phyloP scores from a whole-genome alignment of 2,797 vertebrate genomes.

The Neosilurus hyrtlii region DNA sequence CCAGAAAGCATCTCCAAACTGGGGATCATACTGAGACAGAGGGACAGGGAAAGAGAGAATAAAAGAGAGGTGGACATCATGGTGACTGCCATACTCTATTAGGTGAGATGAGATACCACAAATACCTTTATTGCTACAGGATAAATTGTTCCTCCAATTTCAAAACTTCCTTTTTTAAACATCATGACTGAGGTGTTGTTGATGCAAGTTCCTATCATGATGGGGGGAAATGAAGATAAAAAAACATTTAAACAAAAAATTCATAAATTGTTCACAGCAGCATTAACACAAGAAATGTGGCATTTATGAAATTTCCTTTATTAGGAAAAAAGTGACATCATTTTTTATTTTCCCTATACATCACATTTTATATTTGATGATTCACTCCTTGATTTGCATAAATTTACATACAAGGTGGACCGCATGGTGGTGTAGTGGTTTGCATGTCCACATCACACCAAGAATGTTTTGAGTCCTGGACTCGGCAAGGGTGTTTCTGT shows the following conservation, averaged over 20 bases:
- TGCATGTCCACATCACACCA: too few species aligned
- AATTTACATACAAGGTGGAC: background rate
- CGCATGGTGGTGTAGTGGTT: too few species aligned
- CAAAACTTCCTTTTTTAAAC: conserved; percentile 99
- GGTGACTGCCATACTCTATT: background rate
- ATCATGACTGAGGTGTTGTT: conserved; percentile 99
- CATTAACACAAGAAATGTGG: background rate
- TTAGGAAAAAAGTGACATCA: background rate
- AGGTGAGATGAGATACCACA: background rate
- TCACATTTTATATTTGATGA: background rate
- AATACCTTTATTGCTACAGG: conserved; percentile 93
- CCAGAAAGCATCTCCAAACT: conserved; percentile 95
- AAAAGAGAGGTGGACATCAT: background rate
- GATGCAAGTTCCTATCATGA: conserved; percentile 88
- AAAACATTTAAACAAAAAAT: background rate
- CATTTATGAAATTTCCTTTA: too few species aligned
- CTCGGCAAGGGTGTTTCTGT: too few species aligned
- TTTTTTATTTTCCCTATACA: too few species aligned
- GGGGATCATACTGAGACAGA: conserved; percentile 84
- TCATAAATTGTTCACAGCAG: background rate
- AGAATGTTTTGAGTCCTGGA: too few species aligned
- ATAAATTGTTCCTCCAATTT: conserved; percentile 90
- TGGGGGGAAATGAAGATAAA: background rate
- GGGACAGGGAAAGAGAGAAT: background rate
- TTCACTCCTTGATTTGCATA: background rate